Base-by-base conservation (phyloP, 2,797 vertebrate genomes). In the Chloroceryle inda region DNA sequence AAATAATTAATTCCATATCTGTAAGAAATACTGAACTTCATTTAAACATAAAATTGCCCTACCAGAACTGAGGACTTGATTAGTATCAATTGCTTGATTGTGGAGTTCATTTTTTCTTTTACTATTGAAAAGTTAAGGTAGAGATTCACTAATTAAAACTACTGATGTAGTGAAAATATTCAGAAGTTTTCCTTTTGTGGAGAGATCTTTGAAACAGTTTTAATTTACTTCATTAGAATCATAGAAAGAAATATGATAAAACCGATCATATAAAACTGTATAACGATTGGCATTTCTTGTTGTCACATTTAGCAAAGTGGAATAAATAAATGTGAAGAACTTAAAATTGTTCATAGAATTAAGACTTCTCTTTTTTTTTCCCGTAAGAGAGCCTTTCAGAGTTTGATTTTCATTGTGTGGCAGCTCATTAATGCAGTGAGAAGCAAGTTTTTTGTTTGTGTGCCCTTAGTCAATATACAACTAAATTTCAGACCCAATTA, bases 361-460 rank as follows among this genome's bases (percentile, higher is more conserved):
- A 72, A 49, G 13, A 75, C 10, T 52, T 62, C 5, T 9, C 88
- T 91, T 94, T 92, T 91, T 92, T 92, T 92, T 94, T 83, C 29
- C 27, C 4, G 0, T 38, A 55, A 74, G 75, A 72, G 37, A 91
- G 10, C 20, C 19, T 79, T 91, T 93, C 35, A 75, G 81, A 86
- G 82, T 85, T 59, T 63, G 19, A 73, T 67, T 74, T 94, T 81
- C 56, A 82, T 89, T 84, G 50, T 69, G 22, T 61, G 84, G 47
- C 35, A 62, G 11, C 40, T 66, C 75, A 77, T 50, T 89, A 72
- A 63, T 78, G 62, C 56, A 75, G 38, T 14, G 12, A 89, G 64
- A 38, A 72, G 73, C 38, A 80, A 85, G 22, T 14, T 67, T 85
- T 90, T 75, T 85, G 26, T 63, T 73, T 52, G 13, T 84, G 42